A percentile compares a stretch with the other conserved stretches of the same genome.
Conservation (phyloP, 2,797 vertebrate species). For the Cryptoprocta ferox region DNA sequence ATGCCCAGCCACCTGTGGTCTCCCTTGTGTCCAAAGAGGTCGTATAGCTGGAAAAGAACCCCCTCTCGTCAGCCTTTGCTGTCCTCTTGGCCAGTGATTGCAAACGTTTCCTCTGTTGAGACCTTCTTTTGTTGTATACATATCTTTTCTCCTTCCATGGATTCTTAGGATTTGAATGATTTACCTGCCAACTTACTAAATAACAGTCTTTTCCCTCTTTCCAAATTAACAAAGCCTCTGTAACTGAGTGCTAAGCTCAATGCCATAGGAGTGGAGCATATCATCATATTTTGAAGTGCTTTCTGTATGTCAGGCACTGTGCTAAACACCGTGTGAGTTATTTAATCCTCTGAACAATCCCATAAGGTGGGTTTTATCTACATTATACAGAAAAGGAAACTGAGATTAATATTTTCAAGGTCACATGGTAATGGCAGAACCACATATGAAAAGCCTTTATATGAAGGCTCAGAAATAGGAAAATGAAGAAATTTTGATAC, state of each 20-base stretch:
- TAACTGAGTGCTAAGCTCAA: background rate
- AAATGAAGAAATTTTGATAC: background rate
- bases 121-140: background rate
- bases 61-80: background rate
- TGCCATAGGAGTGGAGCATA: background rate
- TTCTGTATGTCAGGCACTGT: background rate
- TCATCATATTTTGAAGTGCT: background rate
- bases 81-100: background rate
- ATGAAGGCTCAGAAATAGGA: background rate
- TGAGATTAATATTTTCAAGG: background rate
- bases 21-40: background rate
- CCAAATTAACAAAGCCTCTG: background rate
- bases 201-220: background rate
- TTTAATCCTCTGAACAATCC: background rate
- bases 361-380: background rate
- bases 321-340: background rate
- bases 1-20: background rate
- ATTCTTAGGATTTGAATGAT: constrained; percentile 13
- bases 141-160: background rate
- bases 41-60: background rate
- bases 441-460: background rate
- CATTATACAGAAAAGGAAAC: constrained; percentile 16
- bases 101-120: background rate
- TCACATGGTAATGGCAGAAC: background rate
- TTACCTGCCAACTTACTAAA: background rate